phyloP scores from a whole-genome alignment of 2,113 vertebrate genomes.

The Pachycephala philippinensis region DNA sequence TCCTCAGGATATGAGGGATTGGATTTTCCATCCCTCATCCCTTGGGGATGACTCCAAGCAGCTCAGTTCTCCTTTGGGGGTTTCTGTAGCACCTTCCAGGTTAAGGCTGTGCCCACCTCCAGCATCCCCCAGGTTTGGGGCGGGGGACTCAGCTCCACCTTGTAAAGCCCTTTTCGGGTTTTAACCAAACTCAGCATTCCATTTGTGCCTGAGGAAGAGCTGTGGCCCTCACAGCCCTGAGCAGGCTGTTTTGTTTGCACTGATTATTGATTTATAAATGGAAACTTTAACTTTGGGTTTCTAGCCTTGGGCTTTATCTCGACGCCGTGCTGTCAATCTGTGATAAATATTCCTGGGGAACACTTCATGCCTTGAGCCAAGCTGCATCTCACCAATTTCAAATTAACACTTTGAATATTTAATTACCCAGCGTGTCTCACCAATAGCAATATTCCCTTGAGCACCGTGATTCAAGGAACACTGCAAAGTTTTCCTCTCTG shows the following conservation, averaged over 20 bases:
- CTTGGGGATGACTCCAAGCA: fast-evolving
- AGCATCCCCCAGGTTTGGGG: neutral
- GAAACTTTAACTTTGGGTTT: neutral
- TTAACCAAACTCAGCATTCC: neutral
- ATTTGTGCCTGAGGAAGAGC: neutral
- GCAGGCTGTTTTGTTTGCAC: neutral
- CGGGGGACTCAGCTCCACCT: neutral
- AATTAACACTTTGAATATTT: slow-evolving; percentile 24
- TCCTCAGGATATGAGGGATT: neutral
- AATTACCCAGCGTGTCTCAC: neutral
- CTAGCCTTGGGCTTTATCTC: neutral
- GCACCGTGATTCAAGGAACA: neutral
- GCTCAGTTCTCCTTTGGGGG: neutral
- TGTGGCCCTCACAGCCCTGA: neutral
- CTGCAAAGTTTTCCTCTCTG: neutral
- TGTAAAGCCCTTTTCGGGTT: fast-evolving
- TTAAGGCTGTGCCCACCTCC: neutral
- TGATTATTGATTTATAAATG: slow-evolving; percentile 23
- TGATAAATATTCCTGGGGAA: neutral
- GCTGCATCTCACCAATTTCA: neutral
- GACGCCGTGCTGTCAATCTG: neutral
- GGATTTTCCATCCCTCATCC: neutral
- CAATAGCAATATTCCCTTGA: neutral
- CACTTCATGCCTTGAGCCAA: neutral
- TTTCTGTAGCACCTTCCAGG: neutral